These are phyloP conservation scores for Micromys minutus DNA, from an alignment of 2,113 vertebrate species.

Conservation along the genomic window DNA sequence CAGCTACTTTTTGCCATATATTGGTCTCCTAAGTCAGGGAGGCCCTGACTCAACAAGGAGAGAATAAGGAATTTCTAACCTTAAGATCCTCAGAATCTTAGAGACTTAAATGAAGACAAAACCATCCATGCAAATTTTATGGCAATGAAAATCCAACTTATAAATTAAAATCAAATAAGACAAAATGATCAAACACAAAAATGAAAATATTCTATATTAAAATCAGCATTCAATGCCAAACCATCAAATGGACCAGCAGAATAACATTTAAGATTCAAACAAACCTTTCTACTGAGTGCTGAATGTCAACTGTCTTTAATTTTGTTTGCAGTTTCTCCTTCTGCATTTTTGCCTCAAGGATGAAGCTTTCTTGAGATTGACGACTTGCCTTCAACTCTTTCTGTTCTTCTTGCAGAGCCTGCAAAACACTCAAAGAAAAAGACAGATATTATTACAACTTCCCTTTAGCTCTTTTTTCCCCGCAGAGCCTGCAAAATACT, in stretches of 20 bases:
- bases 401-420: slow-evolving; percentile 90
- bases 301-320: slow-evolving; percentile 82
- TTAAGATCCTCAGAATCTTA: slow-evolving; percentile 55
- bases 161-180: slow-evolving; percentile 51
- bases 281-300: slow-evolving; percentile 89
- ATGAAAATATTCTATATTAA: slow-evolving; percentile 42
- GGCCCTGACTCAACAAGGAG: not conserved
- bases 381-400: slow-evolving; percentile 86
- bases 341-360: slow-evolving; percentile 83
- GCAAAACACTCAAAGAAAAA: not conserved
- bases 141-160: slow-evolving; percentile 47
- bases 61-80: not conserved
- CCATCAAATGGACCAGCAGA: not conserved
- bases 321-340: slow-evolving; percentile 88
- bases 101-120: slow-evolving; percentile 43
- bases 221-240: slow-evolving; percentile 17
- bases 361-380: slow-evolving; percentile 88
- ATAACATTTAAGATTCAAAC: slow-evolving; percentile 10
- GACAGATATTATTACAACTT: not conserved
- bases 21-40: not conserved
- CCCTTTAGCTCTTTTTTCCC: slow-evolving; percentile 85
- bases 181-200: slow-evolving; percentile 47
- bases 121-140: slow-evolving; percentile 1
- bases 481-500: slow-evolving; percentile 83
- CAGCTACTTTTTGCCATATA: not conserved